phyloP scores from a whole-genome alignment of 2,113 vertebrate genomes.

The Electrona antarctica region DNA sequence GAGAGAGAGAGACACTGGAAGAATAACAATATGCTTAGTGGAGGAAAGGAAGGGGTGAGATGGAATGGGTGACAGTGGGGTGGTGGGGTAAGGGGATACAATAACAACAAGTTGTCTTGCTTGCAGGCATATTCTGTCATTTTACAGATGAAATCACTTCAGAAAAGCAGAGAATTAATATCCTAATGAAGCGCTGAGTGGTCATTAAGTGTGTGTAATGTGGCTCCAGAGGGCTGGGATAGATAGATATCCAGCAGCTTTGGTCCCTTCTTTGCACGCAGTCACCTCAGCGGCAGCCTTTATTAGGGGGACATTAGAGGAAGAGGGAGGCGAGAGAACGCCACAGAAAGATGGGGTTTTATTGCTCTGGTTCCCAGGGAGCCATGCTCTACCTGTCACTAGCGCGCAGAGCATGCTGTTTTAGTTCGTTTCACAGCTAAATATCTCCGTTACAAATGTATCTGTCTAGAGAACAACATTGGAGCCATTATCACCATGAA shows the following conservation, averaged over 20 bases:
- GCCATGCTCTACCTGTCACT: constrained; percentile 90
- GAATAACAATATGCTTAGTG: constrained; percentile 76
- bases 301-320: constrained; percentile 93
- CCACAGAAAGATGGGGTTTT: constrained; percentile 88
- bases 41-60: constrained; percentile 36
- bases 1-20: constrained; percentile 75
- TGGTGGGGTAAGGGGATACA: constrained; percentile 29
- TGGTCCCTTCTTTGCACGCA: constrained; percentile 93
- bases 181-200: constrained; percentile 94
- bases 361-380: constrained; percentile 95
- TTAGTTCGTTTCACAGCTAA: constrained; percentile 75
- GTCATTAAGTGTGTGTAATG: constrained; percentile 97
- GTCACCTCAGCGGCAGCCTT: constrained; percentile 94
- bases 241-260: constrained; percentile 94
- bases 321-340: constrained; percentile 85
- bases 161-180: constrained; percentile 97
- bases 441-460: constrained; percentile 74
- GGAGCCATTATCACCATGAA: constrained; percentile 67
- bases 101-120: constrained; percentile 92
- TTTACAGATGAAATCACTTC: constrained; percentile 95
- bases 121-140: constrained; percentile 90
- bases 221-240: constrained; percentile 94
- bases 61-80: constrained; percentile 48
- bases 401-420: constrained; percentile 85
- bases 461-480: constrained; percentile 70